phyloP scores from a whole-genome alignment of 2,888 invertebrate species.

The Drosophila cognata region DNA sequence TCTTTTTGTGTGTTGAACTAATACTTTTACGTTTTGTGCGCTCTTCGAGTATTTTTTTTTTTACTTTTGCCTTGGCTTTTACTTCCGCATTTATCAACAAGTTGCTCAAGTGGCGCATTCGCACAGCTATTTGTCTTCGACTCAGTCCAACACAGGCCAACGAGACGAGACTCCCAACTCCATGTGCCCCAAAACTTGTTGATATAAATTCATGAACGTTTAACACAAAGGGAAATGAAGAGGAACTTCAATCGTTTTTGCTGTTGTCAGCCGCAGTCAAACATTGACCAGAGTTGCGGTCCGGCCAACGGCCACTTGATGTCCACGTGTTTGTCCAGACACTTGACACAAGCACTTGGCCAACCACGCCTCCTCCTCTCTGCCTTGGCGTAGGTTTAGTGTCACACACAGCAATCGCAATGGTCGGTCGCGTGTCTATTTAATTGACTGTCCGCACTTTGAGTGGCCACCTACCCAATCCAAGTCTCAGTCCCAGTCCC shows the following conservation, averaged over 20 bases:
- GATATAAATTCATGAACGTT: slow-evolving; percentile 70
- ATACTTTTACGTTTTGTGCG: slow-evolving; percentile 66
- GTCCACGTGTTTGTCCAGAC: slow-evolving; percentile 77
- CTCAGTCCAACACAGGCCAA: not conserved
- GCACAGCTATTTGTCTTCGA: slow-evolving; percentile 58
- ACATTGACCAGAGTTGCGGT: slow-evolving; percentile 43
- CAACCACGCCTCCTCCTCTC: not conserved
- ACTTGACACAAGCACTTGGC: slow-evolving; percentile 78
- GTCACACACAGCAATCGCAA: slow-evolving; percentile 63
- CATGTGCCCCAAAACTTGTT: slow-evolving; percentile 54
- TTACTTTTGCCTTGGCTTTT: slow-evolving; percentile 57
- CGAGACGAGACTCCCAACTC: not conserved
- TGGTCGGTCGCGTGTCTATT: slow-evolving; percentile 75
- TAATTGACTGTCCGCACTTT: slow-evolving; percentile 80
- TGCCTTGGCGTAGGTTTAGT: slow-evolving; percentile 55
- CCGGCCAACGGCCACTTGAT: slow-evolving; percentile 59
- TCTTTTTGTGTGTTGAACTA: slow-evolving; percentile 47
- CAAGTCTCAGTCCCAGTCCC: not conserved
- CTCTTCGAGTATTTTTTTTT: slow-evolving; percentile 36
- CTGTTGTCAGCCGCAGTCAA: slow-evolving; percentile 65
- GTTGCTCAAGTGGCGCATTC: slow-evolving; percentile 66
- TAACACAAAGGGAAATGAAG: slow-evolving; percentile 37
- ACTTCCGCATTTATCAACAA: slow-evolving; percentile 80
- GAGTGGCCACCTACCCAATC: slow-evolving; percentile 22
- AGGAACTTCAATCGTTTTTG: slow-evolving; percentile 43